phyloP scores from a whole-genome alignment of 2,113 vertebrate genomes.

The Diadophis punctatus region DNA sequence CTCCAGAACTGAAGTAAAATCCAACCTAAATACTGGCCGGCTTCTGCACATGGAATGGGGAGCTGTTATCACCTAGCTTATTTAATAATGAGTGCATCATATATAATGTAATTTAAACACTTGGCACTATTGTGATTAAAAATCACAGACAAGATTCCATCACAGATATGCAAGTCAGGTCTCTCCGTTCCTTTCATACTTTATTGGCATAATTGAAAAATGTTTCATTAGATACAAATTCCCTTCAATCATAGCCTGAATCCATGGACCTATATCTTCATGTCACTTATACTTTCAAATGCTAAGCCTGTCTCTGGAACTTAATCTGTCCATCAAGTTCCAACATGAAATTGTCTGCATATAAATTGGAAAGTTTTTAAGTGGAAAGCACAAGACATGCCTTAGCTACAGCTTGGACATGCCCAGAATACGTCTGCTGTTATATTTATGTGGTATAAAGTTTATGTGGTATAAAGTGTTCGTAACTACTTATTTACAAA shows the following conservation, averaged over 20 bases:
- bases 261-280: neutral
- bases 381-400: neutral
- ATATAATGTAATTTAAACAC: neutral
- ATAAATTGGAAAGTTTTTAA: neutral
- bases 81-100: neutral
- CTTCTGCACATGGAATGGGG: neutral
- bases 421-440: neutral
- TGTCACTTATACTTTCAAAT: neutral
- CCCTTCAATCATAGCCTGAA: neutral
- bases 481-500: neutral
- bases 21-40: neutral
- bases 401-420: neutral
- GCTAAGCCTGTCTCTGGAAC: neutral
- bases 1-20: neutral
- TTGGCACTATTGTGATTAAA: neutral
- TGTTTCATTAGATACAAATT: neutral
- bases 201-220: conserved; percentile 5
- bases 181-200: neutral
- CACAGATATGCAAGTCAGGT: conserved; percentile 2
- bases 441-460: neutral
- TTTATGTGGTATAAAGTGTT: neutral
- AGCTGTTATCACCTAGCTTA: neutral
- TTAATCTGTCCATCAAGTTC: conserved; percentile 7
- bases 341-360: neutral
- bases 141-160: neutral